phyloP scores from a whole-genome alignment of 2,113 vertebrate genomes.

The Oceanodroma tethys region DNA sequence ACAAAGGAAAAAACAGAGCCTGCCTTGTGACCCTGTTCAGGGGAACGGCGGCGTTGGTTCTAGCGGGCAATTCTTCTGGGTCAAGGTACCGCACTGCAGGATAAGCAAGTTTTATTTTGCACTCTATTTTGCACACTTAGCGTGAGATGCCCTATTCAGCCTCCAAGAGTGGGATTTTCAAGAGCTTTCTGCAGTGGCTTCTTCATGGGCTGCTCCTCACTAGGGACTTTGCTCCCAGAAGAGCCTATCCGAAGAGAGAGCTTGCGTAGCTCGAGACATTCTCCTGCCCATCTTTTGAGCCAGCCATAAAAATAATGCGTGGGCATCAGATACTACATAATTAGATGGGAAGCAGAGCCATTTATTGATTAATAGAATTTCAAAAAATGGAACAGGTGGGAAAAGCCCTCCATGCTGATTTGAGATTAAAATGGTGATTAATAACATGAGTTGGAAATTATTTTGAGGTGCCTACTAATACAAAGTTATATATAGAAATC shows the following conservation, averaged over 20 bases:
- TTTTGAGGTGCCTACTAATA: neutral
- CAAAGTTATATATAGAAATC: neutral
- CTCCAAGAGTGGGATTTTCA: neutral
- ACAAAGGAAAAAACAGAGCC: neutral
- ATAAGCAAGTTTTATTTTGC: neutral
- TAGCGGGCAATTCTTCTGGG: neutral
- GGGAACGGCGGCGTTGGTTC: fast-evolving
- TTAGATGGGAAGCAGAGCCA: neutral
- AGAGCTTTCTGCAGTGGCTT: neutral
- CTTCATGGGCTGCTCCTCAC: neutral
- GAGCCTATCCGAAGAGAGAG: neutral
- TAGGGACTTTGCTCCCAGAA: neutral
- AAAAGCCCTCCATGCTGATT: neutral
- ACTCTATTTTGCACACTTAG: neutral
- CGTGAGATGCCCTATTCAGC: neutral
- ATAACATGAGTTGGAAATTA: neutral
- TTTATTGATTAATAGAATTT: neutral
- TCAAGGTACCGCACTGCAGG: neutral
- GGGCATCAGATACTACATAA: no score
- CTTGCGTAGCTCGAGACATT: fast-evolving
- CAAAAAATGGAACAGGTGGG: neutral
- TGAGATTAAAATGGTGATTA: neutral
- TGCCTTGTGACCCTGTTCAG: no score
- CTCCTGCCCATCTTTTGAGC: neutral
- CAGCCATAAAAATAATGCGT: neutral